Evolutionary conservation across 2,888 invertebrate genomes (phyloP), one percentile per base, ranked within the genome.

Genomic region (Spicauda simplicius): DNA sequence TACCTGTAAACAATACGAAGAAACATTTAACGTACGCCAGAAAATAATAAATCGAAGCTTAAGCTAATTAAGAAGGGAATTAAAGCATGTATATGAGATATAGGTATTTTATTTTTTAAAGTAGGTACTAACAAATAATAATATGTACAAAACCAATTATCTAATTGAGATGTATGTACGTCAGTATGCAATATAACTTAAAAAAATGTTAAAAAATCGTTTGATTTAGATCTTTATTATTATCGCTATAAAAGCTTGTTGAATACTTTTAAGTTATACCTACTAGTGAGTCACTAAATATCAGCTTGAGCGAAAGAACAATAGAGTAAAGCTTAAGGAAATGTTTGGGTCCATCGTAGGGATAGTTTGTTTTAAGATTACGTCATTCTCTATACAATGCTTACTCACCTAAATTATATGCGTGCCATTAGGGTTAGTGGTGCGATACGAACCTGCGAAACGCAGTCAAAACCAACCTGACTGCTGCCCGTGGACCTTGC

Each of bases 401-500:
- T 33, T 60, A 66, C 25, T 48, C 52, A 57, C 33, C n/a, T 10
- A 33, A n/a, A 50, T 45, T n/a, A 45, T 33, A 18, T 61, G 84
- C 79, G 88, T 90, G 90, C 90, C 80, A 77, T 74, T 80, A 81
- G 64, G 70, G 69, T 72, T 71, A 71, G 74, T 72, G 70, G 89
- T 90, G 90, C 85, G 77, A 81, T 90, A 93, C 93, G 87, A 90
- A 93, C 93, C 93, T 93, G 91, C 77, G 90, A 78, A 71, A 90
- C 84, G 89, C 92, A 92, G 90, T 92, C 92, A 86, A 90, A 89
- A 90, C 91, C 91, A 90, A 93, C 96, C 95, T 96, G 96, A 83
- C 96, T 96, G 81, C 94, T 95, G 70, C 95, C 95, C 8, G 95
- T 94, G 0, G 96, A 96, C 77, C 96, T 94, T 70, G 95, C 94